Evolutionary conservation across 2,888 invertebrate genomes (phyloP).

Genomic region (Limulus polyphemus): DNA sequence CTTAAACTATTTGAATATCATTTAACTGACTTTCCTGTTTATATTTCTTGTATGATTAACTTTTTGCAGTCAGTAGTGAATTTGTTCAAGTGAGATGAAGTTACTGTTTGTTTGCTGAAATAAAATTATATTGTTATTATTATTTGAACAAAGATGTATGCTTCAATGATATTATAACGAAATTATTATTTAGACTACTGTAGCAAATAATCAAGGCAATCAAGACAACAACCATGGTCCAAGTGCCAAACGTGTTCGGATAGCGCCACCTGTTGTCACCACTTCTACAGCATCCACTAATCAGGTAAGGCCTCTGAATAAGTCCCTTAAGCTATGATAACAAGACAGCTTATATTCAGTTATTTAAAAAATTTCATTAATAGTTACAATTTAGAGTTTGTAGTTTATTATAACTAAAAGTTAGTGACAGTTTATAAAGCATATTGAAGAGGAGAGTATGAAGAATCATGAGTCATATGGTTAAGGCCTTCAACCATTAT

Average conservation of each 20-base stretch:
- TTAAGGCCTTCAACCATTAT: too few species aligned
- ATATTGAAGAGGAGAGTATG: too few species aligned
- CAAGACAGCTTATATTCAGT: neutral
- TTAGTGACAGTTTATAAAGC: neutral
- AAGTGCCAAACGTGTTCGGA: constrained; percentile 21
- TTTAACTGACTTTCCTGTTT: too few species aligned
- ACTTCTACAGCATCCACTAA: constrained; percentile 13
- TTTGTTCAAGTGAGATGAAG: too few species aligned
- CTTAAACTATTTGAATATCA: too few species aligned
- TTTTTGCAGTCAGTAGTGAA: constrained; percentile 30
- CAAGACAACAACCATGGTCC: constrained; percentile 33
- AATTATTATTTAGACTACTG: constrained; percentile 11
- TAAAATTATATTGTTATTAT: neutral
- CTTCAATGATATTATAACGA: too few species aligned
- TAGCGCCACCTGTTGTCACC: constrained; percentile 21
- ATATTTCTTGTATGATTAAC: too few species aligned
- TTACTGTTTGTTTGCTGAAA: too few species aligned
- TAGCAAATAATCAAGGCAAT: constrained; percentile 27
- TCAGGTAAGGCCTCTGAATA: too few species aligned
- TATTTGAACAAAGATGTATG: neutral
- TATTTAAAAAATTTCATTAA: neutral
- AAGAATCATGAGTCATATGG: too few species aligned
- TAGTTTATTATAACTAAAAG: neutral
- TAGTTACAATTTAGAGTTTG: too few species aligned
- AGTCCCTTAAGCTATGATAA: neutral